phyloP scores from a whole-genome alignment of 2,113 vertebrate genomes.

The Ophthalmolycus amberensis region DNA sequence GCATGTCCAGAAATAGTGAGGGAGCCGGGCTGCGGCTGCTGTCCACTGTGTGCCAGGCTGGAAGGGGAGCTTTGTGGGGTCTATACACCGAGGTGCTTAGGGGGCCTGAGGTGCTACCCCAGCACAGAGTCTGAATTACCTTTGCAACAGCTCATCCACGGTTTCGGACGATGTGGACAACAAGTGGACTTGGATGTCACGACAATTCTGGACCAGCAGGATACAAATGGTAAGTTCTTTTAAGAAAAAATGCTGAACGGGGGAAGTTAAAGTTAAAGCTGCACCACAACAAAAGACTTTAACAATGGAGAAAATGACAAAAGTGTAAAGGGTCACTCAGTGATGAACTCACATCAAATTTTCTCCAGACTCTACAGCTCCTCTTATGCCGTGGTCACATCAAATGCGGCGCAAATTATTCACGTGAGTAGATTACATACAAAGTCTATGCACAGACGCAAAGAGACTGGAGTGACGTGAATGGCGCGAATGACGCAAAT shows the following conservation, averaged over 20 bases:
- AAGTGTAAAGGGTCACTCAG: not conserved
- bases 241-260: not conserved
- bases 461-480: too few species aligned
- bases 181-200: slow-evolving; percentile 79
- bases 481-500: too few species aligned
- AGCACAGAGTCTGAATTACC: slow-evolving; percentile 85
- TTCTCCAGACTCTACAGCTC: not conserved
- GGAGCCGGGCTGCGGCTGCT: slow-evolving; percentile 91
- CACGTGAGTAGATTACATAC: too few species aligned
- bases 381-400: too few species aligned
- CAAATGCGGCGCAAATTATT: too few species aligned
- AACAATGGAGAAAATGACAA: not conserved
- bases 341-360: not conserved
- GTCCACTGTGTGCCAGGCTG: slow-evolving; percentile 86
- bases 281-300: not conserved
- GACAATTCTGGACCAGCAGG: slow-evolving; percentile 66
- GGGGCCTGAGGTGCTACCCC: slow-evolving; percentile 89
- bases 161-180: slow-evolving; percentile 88
- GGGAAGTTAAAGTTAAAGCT: not conserved
- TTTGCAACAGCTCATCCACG: slow-evolving; percentile 89
- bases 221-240: slow-evolving; percentile 73
- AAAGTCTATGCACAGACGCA: too few species aligned
- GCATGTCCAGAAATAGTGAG: slow-evolving; percentile 87
- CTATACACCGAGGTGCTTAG: slow-evolving; percentile 90
- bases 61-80: slow-evolving; percentile 90